Base-by-base conservation (phyloP, 2,797 vertebrate species). In the Characodon lateralis region DNA sequence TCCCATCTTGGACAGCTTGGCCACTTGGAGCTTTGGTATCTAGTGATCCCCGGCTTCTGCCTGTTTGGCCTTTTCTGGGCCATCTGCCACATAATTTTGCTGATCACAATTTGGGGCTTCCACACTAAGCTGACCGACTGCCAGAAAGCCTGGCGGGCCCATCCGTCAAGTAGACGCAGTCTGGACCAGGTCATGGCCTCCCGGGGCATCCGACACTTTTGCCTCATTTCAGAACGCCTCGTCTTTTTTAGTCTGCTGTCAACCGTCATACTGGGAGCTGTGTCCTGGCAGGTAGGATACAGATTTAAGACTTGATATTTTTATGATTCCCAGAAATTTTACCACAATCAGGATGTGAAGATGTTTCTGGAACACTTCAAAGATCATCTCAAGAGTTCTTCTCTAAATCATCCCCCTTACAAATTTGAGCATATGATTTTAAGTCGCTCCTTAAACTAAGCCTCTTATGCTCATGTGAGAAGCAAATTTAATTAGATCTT, bases 141-240 rank as follows among this genome's bases (percentile, higher is more conserved):
- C 91, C 98, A 99, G 95, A 97, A 94, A 85, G 92, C 97, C 0
- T 98, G 95, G 92, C 95, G 94, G 22, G 92, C 94, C 43, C 98
- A 98, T 89, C 94, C 93, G 39, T 91, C 94, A 50, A 96, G 97
- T 63, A 95, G 93, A 84, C 96, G 96, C 78, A 96, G 96, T 89
- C 96, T 99, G 81, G 96, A 98, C 72, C 96, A 97, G 93, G 96
- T 98, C 85, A 99, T 99, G 98, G 98, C 98, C 39, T 99, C 98
- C 35, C 96, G 97, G 93, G 98, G 98, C 78, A 98, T 99, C 95
- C 96, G 98, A 31, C 98, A 99, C 94, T 99, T 99, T 95, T 99
- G 98, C 88, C 96, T 99, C 84, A 99, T 99, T 92, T 99, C 98
- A 0, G 96, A 99, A 35, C 97, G 97, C 31, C 96, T 99, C 85